These are phyloP conservation scores for Leptatherina wallacei DNA, from an alignment of 2,797 vertebrate genomes.

Conservation along the genomic window DNA sequence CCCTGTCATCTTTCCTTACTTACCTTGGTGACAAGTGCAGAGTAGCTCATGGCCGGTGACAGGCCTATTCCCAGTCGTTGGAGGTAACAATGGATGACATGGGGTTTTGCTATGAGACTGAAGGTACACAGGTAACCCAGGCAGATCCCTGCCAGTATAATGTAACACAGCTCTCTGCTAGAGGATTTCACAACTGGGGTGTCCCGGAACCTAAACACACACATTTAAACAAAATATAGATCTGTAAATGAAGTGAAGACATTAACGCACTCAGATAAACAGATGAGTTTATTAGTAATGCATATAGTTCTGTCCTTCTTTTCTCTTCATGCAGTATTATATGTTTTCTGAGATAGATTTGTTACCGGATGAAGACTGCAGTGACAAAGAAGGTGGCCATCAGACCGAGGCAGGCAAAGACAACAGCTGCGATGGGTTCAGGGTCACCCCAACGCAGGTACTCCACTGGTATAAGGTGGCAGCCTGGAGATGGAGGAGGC, in stretches of 20 bases:
- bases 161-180: constrained; percentile 96
- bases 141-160: constrained; percentile 96
- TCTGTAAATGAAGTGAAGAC: background rate
- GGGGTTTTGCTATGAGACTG: constrained; percentile 94
- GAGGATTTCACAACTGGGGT: constrained; percentile 98
- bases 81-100: constrained; percentile 94
- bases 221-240: constrained; percentile 14
- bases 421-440: constrained; percentile 95
- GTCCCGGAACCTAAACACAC: constrained; percentile 83
- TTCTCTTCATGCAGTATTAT: background rate
- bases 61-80: constrained; percentile 95
- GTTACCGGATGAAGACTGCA: constrained; percentile 91
- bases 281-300: background rate
- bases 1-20: background rate
- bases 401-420: constrained; percentile 95
- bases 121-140: constrained; percentile 97
- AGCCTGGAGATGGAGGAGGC: constrained; percentile 79
- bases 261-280: background rate
- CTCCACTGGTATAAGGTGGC: constrained; percentile 93
- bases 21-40: constrained; percentile 94
- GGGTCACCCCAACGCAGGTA: constrained; percentile 97
- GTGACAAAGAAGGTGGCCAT: constrained; percentile 96
- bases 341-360: background rate
- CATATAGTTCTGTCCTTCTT: background rate
- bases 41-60: constrained; percentile 98